Evolutionary conservation across 1,140 invertebrate species (phyloP).

Genomic region (Bombus terrestris): DNA sequence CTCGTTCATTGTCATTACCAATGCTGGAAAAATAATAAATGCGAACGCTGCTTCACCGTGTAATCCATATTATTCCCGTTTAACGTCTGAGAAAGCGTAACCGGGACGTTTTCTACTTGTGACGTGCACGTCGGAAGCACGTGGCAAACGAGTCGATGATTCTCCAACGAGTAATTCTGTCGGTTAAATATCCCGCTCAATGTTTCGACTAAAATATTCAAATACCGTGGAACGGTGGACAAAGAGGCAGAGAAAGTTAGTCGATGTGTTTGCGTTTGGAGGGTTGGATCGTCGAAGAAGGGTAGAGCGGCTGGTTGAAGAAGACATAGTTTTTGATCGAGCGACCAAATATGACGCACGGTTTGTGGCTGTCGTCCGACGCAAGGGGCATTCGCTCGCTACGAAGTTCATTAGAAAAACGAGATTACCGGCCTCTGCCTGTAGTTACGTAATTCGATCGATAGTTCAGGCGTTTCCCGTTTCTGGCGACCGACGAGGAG

Average conservation of each 20-base stretch:
- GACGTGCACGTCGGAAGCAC: neutral
- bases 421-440: slow-evolving; percentile 62
- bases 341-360: neutral
- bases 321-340: neutral
- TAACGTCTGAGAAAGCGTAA: slow-evolving; percentile 44
- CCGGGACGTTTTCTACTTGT: slow-evolving; percentile 36
- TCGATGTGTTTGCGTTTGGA: neutral
- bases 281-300: neutral
- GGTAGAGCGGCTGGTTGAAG: neutral
- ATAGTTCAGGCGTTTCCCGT: slow-evolving; percentile 68
- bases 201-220: neutral
- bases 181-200: neutral
- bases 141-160: slow-evolving; percentile 7
- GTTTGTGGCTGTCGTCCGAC: neutral
- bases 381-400: slow-evolving; percentile 50
- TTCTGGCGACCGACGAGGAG: slow-evolving; percentile 59
- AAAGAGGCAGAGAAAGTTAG: neutral
- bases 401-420: slow-evolving; percentile 69
- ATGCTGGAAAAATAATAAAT: slow-evolving; percentile 1
- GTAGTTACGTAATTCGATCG: slow-evolving; percentile 70
- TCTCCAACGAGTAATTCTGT: neutral
- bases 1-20: slow-evolving; percentile 31
- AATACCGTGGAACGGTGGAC: neutral
- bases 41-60: neutral
- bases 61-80: slow-evolving; percentile 39